A percentile compares a stretch with the other conserved stretches of the same genome.
Evolutionary conservation across 2,797 vertebrate species (phyloP).

Genomic region (Paratrypauchen microcephalus): DNA sequence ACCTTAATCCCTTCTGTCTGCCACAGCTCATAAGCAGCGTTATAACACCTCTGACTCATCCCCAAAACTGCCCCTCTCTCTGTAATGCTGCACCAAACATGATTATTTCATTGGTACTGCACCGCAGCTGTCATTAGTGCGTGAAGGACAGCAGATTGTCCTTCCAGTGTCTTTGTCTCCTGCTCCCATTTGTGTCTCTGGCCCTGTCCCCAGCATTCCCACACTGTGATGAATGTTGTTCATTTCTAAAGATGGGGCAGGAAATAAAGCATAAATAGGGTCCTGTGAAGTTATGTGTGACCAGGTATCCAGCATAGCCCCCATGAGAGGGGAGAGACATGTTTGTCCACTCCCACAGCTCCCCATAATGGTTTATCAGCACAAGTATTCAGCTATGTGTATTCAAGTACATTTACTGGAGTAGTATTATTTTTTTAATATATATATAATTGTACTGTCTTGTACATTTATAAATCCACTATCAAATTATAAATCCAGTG

Average conservation of each 20-base stretch:
- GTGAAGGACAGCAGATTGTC: slow-evolving; percentile 34
- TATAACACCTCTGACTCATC: slow-evolving; percentile 18
- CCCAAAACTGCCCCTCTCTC: slow-evolving; percentile 24
- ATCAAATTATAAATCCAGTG: too few relatives aligned
- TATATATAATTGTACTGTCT: too few relatives aligned
- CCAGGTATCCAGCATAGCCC: slow-evolving; percentile 28
- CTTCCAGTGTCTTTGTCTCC: slow-evolving; percentile 35
- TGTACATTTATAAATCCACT: too few relatives aligned
- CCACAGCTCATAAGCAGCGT: not conserved
- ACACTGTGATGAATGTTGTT: slow-evolving; percentile 52
- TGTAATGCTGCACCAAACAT: slow-evolving; percentile 20
- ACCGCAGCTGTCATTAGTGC: slow-evolving; percentile 38
- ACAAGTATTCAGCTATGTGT: too few relatives aligned
- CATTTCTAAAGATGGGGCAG: slow-evolving; percentile 50
- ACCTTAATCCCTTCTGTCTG: not conserved
- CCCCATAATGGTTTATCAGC: too few relatives aligned
- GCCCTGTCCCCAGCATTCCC: slow-evolving; percentile 17
- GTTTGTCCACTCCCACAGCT: slow-evolving; percentile 54
- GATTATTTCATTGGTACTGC: slow-evolving; percentile 44
- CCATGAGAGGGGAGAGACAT: slow-evolving; percentile 43
- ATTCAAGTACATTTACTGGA: not conserved
- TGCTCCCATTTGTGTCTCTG: slow-evolving; percentile 10
- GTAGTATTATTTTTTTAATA: not conserved
- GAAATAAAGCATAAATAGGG: slow-evolving; percentile 55
- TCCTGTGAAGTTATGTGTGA: slow-evolving; percentile 40